Conservation (phyloP, 2,113 vertebrate species). For the Columbina picui region DNA sequence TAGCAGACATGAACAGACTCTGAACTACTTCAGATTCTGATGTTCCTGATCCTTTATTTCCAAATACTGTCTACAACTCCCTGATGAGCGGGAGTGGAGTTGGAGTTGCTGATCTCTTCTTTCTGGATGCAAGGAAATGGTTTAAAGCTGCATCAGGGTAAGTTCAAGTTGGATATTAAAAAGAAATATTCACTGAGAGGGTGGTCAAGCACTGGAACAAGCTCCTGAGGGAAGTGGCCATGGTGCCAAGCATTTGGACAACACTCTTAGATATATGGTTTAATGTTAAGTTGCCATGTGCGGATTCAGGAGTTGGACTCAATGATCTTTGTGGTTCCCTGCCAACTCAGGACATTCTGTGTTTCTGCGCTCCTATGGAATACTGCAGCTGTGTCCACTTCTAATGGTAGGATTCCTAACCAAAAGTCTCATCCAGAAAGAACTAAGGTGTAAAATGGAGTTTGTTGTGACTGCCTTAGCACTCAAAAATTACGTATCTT, state of each 20-base stretch:
- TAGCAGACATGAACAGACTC: neutral
- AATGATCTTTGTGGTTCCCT: neutral
- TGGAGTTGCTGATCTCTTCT: neutral
- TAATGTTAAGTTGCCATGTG: neutral
- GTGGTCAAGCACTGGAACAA: neutral
- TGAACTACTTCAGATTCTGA: neutral
- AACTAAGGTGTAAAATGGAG: neutral
- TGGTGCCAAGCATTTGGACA: neutral
- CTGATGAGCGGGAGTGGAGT: accelerated
- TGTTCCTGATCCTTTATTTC: neutral
- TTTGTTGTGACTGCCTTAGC: neutral
- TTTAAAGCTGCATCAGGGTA: neutral
- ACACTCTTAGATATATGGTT: neutral
- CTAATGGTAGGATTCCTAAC: neutral
- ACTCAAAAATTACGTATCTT: neutral
- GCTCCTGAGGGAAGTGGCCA: neutral
- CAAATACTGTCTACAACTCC: neutral
- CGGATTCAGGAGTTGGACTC: neutral
- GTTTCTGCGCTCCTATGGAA: neutral
- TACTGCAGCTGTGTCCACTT: neutral
- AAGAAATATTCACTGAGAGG: neutral
- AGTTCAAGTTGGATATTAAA: neutral
- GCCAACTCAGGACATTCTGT: neutral
- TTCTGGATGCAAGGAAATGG: neutral
- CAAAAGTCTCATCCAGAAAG: neutral